Evolutionary conservation across 2,888 invertebrate species (phyloP), one percentile per base, ranked within the genome.

Genomic region (Netelia melanura): DNA sequence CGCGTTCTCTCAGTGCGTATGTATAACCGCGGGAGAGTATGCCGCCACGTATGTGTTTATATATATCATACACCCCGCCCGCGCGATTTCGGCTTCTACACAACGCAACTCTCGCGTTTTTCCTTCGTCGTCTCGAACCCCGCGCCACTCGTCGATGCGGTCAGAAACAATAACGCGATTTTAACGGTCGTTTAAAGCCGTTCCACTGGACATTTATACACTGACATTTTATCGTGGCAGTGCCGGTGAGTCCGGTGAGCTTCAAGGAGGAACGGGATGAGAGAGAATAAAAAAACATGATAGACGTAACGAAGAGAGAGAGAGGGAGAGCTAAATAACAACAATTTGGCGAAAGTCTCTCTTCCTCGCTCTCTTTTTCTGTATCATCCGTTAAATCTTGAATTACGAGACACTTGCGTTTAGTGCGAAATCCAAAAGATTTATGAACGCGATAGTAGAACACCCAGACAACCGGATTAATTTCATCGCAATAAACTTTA

Each of bases 101-200:
- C 80, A 80, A 72, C 56, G 72, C 56, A 65, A 68, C 61, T 81
- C 81, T 64, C 62, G 68, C 67, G 52, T 62, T 58, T 70, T 56
- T 21, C 70, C 48, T 48, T 3, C 30, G 58, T 54, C 71, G 68
- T 56, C 21, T 71, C 58, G 52, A 54, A 56, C 76, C 74, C 44
- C 81, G 48, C 56, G 52, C 64, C 11, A 52, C 48, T 38, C 38
- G 72, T 43, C 80, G 78, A 70, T 79, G 85, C 88, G 90, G 83
- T 88, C 87, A 88, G 91, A 92, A 92, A 93, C 91, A 92, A 91
- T 92, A 91, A 92, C 89, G 89, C 90, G 87, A 89, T 91, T 92
- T 91, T 90, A 91, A 92, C 89, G 89, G 88, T 89, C 91, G 86
- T 91, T 92, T 91, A 89, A 86, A 90, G 89, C 91, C 89, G 87